These are phyloP conservation scores for Rhineura floridana DNA, from an alignment of 2,113 vertebrate genomes.

Conservation along the genomic window DNA sequence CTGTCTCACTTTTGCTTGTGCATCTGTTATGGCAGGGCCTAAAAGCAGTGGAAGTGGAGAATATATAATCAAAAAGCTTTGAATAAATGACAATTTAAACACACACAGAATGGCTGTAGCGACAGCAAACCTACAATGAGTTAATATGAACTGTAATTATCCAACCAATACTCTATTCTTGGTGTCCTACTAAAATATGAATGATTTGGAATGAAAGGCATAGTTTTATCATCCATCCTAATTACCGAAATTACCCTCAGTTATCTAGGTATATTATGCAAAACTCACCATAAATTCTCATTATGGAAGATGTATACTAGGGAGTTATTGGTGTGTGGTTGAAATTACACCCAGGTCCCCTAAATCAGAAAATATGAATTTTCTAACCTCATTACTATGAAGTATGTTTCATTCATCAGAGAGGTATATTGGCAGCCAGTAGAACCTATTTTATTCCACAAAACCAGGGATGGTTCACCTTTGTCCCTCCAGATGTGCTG, in stretches of 20 bases:
- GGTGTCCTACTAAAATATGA: background rate
- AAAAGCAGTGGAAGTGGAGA: background rate
- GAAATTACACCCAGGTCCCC: background rate
- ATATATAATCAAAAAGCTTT: background rate
- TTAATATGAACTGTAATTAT: constrained; percentile 11
- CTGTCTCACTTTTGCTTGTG: background rate
- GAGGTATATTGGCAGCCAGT: background rate
- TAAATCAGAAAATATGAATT: constrained; percentile 15
- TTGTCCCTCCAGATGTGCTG: no score
- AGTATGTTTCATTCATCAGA: background rate
- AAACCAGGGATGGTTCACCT: no score
- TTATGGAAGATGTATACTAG: constrained; percentile 7
- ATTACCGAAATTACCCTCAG: constrained; percentile 18
- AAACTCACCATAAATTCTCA: constrained; percentile 18
- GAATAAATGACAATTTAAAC: background rate
- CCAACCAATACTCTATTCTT: background rate
- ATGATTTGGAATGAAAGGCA: background rate
- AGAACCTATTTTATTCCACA: background rate
- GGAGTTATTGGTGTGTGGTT: background rate
- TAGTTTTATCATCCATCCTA: background rate
- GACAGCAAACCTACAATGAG: background rate
- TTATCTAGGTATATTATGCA: constrained; percentile 23
- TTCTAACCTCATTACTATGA: constrained; percentile 1
- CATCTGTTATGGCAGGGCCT: background rate
- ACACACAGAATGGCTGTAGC: background rate